Evolutionary conservation across 92 coral and sea anemone species (phyloP), one percentile per base, ranked within the genome.

Genomic region (Micromussa lordhowensis): DNA sequence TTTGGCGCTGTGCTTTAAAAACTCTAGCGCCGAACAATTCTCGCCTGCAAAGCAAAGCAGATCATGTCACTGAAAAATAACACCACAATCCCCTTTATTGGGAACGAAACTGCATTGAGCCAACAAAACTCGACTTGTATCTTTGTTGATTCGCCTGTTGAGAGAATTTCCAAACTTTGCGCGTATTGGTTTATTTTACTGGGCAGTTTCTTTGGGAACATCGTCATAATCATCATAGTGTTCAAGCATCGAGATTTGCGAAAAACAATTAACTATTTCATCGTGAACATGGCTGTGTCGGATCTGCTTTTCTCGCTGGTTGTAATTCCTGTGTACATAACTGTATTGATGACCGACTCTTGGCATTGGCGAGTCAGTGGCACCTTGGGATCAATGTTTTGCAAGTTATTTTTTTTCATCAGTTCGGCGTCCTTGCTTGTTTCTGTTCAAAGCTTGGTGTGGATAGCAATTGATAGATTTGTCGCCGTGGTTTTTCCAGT

Each of bases 391-490:
- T 36, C 38, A 36, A 36, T 36, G 38, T 36, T 36, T 36, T 36
- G 38, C 38, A 36, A 36, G 13, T 18, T 30, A 40, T 19, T 30
- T 11, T 30, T 14, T 70, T 70, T 70, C 31, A 1, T 22, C 30
- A 1, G 75, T 1, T 36, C 38, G 38, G 75, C 19, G 31, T 29
- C 44, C 49, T 4, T 19, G 32, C 1, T 51, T 35, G 51, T 44
- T 44, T 44, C 51, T 44, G 51, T 44, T 44, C 83, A 80, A 59
- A 80, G 71, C 68, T 44, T 80, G 21, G 83, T 58, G 54, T 80
- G 83, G 83, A 80, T 80, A 34, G 72, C 72, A 36, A 32, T 59
- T 61, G 83, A 80, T 10, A 80, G 83, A 80, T 80, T 80, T 80
- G 71, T 80, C 4, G 83, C 83, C 28, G 34, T 80, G 21, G 29